Evolutionary conservation across 1,140 invertebrate species (phyloP).

Genomic region (Mizuhopecten yessoensis): DNA sequence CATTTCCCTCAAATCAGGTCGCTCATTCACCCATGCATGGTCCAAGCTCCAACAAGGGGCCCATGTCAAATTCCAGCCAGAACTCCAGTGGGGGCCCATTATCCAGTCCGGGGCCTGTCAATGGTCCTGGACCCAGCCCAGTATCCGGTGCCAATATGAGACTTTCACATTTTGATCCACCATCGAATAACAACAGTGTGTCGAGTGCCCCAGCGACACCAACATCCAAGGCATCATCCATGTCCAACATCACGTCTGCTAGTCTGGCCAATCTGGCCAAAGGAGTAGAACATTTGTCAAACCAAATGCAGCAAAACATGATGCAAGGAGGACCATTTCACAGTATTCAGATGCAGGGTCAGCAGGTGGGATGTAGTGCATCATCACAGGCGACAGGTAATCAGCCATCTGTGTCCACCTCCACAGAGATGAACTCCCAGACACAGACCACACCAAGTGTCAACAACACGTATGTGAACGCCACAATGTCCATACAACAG

Average conservation of each 20-base stretch:
- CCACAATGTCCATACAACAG: constrained; percentile 85
- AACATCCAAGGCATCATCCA: constrained; percentile 71
- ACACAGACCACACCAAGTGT: constrained; percentile 82
- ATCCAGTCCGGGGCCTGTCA: constrained; percentile 72
- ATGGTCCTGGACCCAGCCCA: constrained; percentile 72
- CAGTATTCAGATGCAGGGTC: constrained; percentile 82
- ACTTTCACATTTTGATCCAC: constrained; percentile 80
- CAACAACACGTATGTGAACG: constrained; percentile 85
- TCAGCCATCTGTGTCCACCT: constrained; percentile 59
- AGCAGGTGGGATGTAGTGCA: constrained; percentile 65
- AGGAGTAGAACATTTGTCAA: constrained; percentile 82
- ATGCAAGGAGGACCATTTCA: constrained; percentile 83
- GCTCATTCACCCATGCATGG: constrained; percentile 72
- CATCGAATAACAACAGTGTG: constrained; percentile 64
- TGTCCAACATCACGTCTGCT: constrained; percentile 83
- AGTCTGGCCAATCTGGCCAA: constrained; percentile 82
- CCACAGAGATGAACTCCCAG: constrained; percentile 59
- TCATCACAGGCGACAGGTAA: constrained; percentile 56
- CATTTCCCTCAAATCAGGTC: constrained; percentile 69
- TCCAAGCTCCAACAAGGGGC: constrained; percentile 76
- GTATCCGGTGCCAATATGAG: constrained; percentile 77
- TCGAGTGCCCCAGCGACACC: constrained; percentile 69
- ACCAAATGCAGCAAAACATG: constrained; percentile 83
- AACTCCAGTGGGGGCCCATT: constrained; percentile 77
- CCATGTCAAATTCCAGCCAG: constrained; percentile 79